These are phyloP conservation scores for Anguilla pacifica DNA, from an alignment of 2,797 vertebrate genomes.

Conservation along the genomic window DNA sequence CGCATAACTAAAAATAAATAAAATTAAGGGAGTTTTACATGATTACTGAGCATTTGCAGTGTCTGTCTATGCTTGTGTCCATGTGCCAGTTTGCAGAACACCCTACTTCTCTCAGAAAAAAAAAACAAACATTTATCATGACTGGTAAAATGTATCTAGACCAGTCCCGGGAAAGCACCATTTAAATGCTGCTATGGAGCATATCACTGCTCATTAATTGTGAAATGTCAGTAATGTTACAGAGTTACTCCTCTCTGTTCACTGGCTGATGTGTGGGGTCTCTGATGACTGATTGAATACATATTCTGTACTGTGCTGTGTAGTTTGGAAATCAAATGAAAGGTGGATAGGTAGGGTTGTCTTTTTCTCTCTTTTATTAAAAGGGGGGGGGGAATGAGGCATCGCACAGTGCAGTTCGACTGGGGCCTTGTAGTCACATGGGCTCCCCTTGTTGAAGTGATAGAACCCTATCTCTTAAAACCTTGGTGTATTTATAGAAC, in stretches of 20 bases:
- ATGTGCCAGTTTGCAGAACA: neutral
- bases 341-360: neutral
- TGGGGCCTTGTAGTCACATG: slow-evolving; percentile 42
- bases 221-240: neutral
- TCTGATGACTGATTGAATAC: neutral
- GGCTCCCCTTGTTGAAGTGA: slow-evolving; percentile 53
- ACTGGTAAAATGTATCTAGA: neutral
- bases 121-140: neutral
- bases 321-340: neutral
- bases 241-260: too few relatives aligned
- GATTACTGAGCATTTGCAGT: neutral
- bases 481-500: slow-evolving; percentile 67
- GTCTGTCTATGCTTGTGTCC: neutral
- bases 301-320: neutral
- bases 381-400: neutral
- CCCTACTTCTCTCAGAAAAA: neutral
- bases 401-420: slow-evolving; percentile 27
- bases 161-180: neutral
- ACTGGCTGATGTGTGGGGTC: neutral
- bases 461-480: slow-evolving; percentile 61
- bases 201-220: neutral
- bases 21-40: neutral
- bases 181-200: neutral
- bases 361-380: neutral
- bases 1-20: neutral